phyloP scores from a whole-genome alignment of 1,140 invertebrate genomes.

The Drosophila murphyi region DNA sequence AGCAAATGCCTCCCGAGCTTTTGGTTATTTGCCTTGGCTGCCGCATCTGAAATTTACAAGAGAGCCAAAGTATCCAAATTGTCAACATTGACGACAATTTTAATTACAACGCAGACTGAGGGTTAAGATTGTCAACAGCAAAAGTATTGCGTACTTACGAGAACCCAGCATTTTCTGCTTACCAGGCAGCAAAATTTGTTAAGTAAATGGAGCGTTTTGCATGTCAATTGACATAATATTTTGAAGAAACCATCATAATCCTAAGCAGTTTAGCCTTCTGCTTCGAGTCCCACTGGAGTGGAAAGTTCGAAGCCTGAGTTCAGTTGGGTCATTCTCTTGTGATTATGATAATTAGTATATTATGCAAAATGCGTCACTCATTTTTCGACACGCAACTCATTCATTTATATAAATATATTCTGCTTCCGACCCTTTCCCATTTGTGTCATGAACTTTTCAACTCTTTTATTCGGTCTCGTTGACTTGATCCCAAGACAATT shows the following conservation, averaged over 20 bases:
- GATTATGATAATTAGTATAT: conserved; percentile 63
- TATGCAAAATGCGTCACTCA: conserved; percentile 68
- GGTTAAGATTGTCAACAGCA: conserved; percentile 28
- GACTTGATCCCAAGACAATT: conserved; percentile 35
- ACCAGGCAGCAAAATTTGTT: conserved; percentile 21
- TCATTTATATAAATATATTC: conserved; percentile 53
- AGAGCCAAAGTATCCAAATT: conserved; percentile 37
- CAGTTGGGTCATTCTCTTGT: conserved; percentile 41
- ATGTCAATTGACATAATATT: conserved; percentile 58
- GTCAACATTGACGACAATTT: conserved; percentile 73
- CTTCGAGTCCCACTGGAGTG: not conserved
- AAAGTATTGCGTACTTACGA: conserved; percentile 67
- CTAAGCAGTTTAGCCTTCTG: conserved; percentile 37
- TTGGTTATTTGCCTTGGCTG: conserved; percentile 32
- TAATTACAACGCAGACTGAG: conserved; percentile 70
- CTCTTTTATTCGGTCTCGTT: conserved; percentile 30
- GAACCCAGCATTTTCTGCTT: conserved; percentile 32
- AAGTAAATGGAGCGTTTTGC: conserved; percentile 58
- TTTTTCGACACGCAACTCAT: conserved; percentile 68
- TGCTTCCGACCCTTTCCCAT: conserved; percentile 41
- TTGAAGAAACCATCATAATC: conserved; percentile 40
- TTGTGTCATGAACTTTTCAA: conserved; percentile 47
- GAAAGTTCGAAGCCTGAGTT: conserved; percentile 4
- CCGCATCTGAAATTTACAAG: conserved; percentile 34
- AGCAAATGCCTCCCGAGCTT: conserved; percentile 3